These are phyloP conservation scores for Temnopleurus reevesii DNA, from an alignment of 53 echinoderm and acorn worm genomes.

Conservation along the genomic window DNA sequence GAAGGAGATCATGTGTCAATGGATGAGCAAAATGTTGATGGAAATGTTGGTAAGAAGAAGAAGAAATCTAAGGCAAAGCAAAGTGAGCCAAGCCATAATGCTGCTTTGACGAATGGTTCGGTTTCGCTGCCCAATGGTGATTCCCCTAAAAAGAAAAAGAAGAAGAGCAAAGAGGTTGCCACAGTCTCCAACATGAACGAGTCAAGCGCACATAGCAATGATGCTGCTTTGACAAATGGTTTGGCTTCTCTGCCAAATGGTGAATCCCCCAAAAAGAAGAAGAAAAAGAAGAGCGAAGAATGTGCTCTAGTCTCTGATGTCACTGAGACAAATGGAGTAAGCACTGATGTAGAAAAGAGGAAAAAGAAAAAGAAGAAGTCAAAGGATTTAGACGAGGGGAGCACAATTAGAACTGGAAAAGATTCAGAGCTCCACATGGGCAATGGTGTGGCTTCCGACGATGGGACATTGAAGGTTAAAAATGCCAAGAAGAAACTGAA, in stretches of 20 bases:
- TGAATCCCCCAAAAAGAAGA: constrained; percentile 5
- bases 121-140: neutral
- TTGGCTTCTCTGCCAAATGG: neutral
- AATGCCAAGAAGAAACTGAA: neutral
- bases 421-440: neutral
- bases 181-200: neutral
- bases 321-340: neutral
- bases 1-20: neutral
- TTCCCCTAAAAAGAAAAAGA: constrained; percentile 28
- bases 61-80: too few species aligned
- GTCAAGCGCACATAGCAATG: neutral
- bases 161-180: neutral
- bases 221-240: neutral
- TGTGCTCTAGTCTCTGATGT: neutral
- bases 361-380: neutral
- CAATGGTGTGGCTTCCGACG: neutral
- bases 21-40: neutral
- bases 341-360: neutral
- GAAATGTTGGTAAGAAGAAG: neutral
- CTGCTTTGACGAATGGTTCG: neutral
- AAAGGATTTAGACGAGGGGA: neutral
- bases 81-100: neutral
- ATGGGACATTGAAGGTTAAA: neutral
- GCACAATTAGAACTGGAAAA: neutral
- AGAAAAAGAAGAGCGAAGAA: constrained; percentile 28